Percentiles rank a stretch among this genome's conserved stretches.
Evolutionary conservation across 2,113 vertebrate species (phyloP).

Genomic region (Saccopteryx bilineata): DNA sequence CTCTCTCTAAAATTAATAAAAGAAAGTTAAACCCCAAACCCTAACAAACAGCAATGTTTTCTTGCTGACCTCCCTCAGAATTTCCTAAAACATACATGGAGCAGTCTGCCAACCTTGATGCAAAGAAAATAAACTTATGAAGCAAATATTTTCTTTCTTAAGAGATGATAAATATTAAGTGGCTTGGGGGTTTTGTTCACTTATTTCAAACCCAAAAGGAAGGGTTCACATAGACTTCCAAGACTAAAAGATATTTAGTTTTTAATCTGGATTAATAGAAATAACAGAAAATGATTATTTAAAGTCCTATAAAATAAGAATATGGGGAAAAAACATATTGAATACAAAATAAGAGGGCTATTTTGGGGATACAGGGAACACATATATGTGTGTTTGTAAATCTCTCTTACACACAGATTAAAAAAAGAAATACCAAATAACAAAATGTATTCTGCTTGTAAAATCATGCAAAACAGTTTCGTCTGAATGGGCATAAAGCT

Average conservation of each 20-base stretch:
- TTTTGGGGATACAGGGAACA: not conserved
- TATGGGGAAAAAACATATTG: not conserved
- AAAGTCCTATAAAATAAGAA: slow-evolving; percentile 38
- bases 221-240: not conserved
- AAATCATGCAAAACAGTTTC: slow-evolving; percentile 42
- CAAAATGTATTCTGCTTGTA: slow-evolving; percentile 19
- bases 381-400: not conserved
- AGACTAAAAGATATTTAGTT: not conserved
- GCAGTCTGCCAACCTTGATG: not conserved
- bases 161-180: slow-evolving; percentile 29
- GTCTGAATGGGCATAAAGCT: slow-evolving; percentile 13
- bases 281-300: slow-evolving; percentile 47
- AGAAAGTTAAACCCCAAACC: not conserved
- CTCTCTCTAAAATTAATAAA: too few relatives aligned
- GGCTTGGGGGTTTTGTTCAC: not conserved
- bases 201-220: not conserved
- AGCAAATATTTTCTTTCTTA: not conserved
- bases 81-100: not conserved
- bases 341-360: not conserved
- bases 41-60: not conserved
- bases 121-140: not conserved
- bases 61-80: not conserved
- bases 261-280: not conserved
- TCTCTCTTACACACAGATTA: slow-evolving; percentile 1
- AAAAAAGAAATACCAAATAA: slow-evolving; percentile 18